Evolutionary conservation across 2,113 vertebrate species (phyloP).

Genomic region (Rhinoptilus africanus): DNA sequence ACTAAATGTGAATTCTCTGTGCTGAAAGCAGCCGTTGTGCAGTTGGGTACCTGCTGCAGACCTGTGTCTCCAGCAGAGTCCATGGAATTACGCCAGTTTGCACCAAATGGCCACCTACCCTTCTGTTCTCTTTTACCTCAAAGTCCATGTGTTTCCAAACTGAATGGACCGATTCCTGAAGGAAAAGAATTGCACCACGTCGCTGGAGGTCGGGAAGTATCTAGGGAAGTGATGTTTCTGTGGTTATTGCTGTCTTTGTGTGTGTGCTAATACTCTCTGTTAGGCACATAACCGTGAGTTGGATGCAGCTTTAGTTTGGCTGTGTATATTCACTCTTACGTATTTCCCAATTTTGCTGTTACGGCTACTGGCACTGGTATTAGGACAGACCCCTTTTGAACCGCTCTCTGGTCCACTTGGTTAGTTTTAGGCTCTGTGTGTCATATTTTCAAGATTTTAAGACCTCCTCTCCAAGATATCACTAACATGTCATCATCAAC

Average conservation of each 20-base stretch:
- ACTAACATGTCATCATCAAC: not conserved
- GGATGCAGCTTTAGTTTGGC: not conserved
- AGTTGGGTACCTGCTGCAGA: not conserved
- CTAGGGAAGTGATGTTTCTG: not conserved
- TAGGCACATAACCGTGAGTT: not conserved
- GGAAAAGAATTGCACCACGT: not conserved
- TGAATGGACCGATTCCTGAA: not conserved
- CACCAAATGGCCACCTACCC: not conserved
- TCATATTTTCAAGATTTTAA: not conserved
- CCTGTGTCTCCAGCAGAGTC: not conserved
- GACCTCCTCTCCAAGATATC: not conserved
- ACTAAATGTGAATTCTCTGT: not conserved
- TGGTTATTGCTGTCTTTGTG: not conserved
- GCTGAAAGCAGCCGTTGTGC: not conserved
- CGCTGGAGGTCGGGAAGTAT: not conserved
- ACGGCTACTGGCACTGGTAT: not conserved
- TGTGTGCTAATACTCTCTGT: not conserved
- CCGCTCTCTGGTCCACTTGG: not conserved
- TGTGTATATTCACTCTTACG: not conserved
- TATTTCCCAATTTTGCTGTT: not conserved
- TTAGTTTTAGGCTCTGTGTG: not conserved
- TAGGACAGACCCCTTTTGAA: not conserved
- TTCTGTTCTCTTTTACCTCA: not conserved
- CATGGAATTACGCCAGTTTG: accelerated
- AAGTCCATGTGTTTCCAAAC: not conserved